Evolutionary conservation across 2,797 vertebrate species (phyloP).

Genomic region (Coccyzus lansbergi): DNA sequence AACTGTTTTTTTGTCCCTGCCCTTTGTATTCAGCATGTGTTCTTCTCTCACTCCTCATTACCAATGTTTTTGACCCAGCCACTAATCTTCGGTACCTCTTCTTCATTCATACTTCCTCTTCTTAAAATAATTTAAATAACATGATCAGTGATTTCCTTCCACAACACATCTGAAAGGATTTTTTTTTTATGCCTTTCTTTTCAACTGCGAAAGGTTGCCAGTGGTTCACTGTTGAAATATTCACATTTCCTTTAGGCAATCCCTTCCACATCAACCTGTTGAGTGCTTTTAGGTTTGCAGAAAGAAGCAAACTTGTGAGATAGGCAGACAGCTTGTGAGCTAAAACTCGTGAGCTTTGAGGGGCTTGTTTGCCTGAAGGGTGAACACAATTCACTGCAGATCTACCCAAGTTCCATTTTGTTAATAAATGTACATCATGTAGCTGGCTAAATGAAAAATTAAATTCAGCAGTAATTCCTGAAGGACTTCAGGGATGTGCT

Average conservation of each 20-base stretch:
- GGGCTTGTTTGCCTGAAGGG: constrained; percentile 57
- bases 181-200: not conserved
- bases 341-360: constrained; percentile 48
- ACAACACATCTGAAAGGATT: not conserved
- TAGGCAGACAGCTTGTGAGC: constrained; percentile 35
- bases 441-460: constrained; percentile 49
- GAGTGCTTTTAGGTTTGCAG: constrained; percentile 30
- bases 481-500: constrained; percentile 8
- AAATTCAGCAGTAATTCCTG: constrained; percentile 53
- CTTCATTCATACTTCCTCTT: not conserved
- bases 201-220: not conserved
- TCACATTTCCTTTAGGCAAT: constrained; percentile 30
- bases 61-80: not conserved
- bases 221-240: constrained; percentile 13
- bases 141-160: not conserved
- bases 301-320: constrained; percentile 35
- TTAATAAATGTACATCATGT: constrained; percentile 58
- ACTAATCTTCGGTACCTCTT: not conserved
- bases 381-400: constrained; percentile 49
- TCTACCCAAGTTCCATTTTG: constrained; percentile 43
- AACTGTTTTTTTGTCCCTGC: not conserved
- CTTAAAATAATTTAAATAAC: constrained; percentile 17
- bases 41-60: not conserved
- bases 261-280: constrained; percentile 6
- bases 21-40: not conserved